Evolutionary conservation across 1,140 invertebrate genomes (phyloP), one percentile per base, ranked within the genome.

Genomic region (Leptinotarsa texana): DNA sequence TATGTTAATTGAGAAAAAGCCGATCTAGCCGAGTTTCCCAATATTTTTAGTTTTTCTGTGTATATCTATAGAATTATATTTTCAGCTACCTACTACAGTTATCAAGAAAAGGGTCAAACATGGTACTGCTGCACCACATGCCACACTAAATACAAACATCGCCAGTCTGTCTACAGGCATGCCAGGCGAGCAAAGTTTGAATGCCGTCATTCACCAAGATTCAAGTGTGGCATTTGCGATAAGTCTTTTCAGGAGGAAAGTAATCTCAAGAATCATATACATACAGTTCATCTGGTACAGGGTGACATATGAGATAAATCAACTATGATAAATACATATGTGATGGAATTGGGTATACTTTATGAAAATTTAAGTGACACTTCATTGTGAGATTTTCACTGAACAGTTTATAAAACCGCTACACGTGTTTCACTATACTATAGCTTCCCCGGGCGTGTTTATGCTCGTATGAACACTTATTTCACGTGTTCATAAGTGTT

Each of bases 171-270:
- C 47, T 63, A 21, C 15, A 68, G 73, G 69, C 77, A 78, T 27
- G 42, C 24, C 4, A 57, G 51, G 17, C 51, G 15, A 17, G 51
- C 51, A 15, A 76, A 49, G 24, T 80, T 74, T 65, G 78, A 80
- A 71, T 80, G 77, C 62, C 69, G 57, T 13, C 71, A 75, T 48
- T 8, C 68, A 13, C 77, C 78, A 1, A 47, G 69, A 61, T 80
- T 80, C 49, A 62, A n/a, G 13, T 78, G 77, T 49, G 48, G 42
- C n/a, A n/a, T 73, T 13, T 80, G 78, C 70, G 13, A n/a, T 11
- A 78, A 74, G 13, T 51, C 18, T 21, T 79, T 75, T 57, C 51
- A 57, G 18, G 72, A 71, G 61, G 75, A 78, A 22, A 65, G 61
- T 15, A 74, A 22, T 21, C 67, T 78, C 49, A 75, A 74, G 48